These are phyloP conservation scores for Synanthedon andrenaeformis DNA, from an alignment of 2,888 invertebrate species.

Conservation along the genomic window DNA sequence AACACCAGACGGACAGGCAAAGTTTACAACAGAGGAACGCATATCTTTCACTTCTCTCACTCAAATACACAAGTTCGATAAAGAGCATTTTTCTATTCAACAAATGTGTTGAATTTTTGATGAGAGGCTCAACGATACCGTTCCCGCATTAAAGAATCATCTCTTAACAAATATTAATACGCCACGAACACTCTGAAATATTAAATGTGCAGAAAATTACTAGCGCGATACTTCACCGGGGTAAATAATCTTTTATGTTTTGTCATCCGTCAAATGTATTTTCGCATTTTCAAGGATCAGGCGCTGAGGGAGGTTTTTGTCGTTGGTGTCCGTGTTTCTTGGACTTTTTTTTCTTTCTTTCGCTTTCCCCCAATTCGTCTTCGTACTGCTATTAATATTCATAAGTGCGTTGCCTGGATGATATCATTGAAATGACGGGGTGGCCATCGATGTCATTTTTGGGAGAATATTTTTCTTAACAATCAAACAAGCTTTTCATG, in stretches of 20 bases:
- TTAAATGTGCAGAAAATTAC: slow-evolving; percentile 58
- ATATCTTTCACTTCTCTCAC: too few relatives aligned
- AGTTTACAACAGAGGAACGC: too few relatives aligned
- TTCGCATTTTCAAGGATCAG: slow-evolving; percentile 16
- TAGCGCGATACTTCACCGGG: slow-evolving; percentile 20
- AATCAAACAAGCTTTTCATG: neutral
- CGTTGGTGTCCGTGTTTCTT: slow-evolving; percentile 35
- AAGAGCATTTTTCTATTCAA: too few relatives aligned
- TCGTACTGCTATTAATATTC: slow-evolving; percentile 59
- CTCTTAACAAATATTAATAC: slow-evolving; percentile 7
- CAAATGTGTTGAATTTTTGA: too few relatives aligned
- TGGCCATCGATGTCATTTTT: slow-evolving; percentile 7
- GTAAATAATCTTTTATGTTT: slow-evolving; percentile 46
- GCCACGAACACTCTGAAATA: slow-evolving; percentile 46
- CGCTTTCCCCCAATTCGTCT: slow-evolving; percentile 25
- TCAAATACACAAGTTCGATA: too few relatives aligned
- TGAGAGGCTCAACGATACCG: neutral
- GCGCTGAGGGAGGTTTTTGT: slow-evolving; percentile 40
- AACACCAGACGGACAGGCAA: too few relatives aligned
- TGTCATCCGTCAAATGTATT: slow-evolving; percentile 66
- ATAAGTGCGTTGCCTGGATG: slow-evolving; percentile 63
- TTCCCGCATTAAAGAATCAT: slow-evolving; percentile 1
- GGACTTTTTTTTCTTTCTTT: slow-evolving; percentile 23
- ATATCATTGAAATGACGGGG: slow-evolving; percentile 16
- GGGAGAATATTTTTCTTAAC: neutral